phyloP scores from a whole-genome alignment of 2,797 vertebrate genomes.

The Galagoides demidoff region DNA sequence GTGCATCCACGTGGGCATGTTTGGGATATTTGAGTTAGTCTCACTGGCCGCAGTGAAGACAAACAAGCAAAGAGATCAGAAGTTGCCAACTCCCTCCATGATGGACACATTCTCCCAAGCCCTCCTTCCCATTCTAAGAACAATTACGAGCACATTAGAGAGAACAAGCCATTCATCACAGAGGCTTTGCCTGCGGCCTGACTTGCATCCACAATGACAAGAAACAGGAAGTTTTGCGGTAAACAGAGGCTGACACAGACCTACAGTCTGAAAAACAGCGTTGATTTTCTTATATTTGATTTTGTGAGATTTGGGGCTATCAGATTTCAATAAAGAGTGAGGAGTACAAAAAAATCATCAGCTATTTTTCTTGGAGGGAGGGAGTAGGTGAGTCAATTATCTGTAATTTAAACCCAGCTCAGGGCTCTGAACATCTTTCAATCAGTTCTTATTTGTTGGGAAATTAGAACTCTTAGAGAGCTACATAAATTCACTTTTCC shows the following conservation, averaged over 20 bases:
- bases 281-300: constrained; percentile 58
- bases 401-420: constrained; percentile 52
- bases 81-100: constrained; percentile 74
- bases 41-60: constrained; percentile 67
- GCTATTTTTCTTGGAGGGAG: background rate
- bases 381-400: constrained; percentile 46
- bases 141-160: constrained; percentile 65
- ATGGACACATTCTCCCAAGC: constrained; percentile 73
- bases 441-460: constrained; percentile 13
- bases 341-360: constrained; percentile 31
- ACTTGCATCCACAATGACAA: constrained; percentile 65
- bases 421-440: constrained; percentile 54
- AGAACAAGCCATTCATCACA: constrained; percentile 72
- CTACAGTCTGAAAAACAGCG: constrained; percentile 12
- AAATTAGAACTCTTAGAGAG: constrained; percentile 37
- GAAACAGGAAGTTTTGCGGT: constrained; percentile 54
- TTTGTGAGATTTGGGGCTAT: constrained; percentile 33
- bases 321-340: constrained; percentile 47
- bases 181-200: constrained; percentile 50
- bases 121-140: constrained; percentile 74
- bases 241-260: constrained; percentile 62
- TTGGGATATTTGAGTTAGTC: constrained; percentile 67
- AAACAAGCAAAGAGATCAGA: constrained; percentile 76
- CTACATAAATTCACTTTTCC: constrained; percentile 63
- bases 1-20: constrained; percentile 53